These are phyloP conservation scores for Regulus satrapa DNA, from an alignment of 2,113 vertebrate genomes.

Conservation along the genomic window DNA sequence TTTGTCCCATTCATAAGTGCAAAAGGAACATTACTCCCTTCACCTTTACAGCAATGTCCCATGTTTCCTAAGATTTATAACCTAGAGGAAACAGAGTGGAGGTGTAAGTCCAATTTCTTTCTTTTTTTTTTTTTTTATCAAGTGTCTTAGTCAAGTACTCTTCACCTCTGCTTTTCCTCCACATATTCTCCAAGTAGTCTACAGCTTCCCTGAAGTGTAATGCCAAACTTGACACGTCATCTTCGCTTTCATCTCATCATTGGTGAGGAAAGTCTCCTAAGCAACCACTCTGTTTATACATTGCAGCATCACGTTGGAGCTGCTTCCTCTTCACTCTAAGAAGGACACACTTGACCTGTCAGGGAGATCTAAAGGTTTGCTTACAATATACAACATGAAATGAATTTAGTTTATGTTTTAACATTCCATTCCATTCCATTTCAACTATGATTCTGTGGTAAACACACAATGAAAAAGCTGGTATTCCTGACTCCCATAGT, in stretches of 20 bases:
- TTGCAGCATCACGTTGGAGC: background rate
- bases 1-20: background rate
- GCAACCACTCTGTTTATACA: background rate
- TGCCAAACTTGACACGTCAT: background rate
- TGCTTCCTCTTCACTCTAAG: background rate
- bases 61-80: background rate
- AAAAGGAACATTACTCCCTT: background rate
- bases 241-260: background rate
- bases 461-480: background rate
- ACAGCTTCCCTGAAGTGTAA: background rate
- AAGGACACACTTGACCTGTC: background rate
- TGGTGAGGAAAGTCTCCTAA: background rate
- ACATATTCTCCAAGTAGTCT: background rate
- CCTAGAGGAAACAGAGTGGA: background rate
- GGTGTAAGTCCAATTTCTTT: background rate
- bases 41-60: background rate
- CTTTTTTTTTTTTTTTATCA: background rate
- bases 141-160: background rate
- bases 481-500: background rate
- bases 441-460: background rate
- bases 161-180: background rate
- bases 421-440: background rate
- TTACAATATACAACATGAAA: background rate
- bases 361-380: background rate
- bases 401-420: background rate